Percentiles rank a stretch among this genome's conserved stretches.
These are phyloP conservation scores for Lophotis ruficrista DNA, from an alignment of 2,113 vertebrate genomes.

Conservation along the genomic window DNA sequence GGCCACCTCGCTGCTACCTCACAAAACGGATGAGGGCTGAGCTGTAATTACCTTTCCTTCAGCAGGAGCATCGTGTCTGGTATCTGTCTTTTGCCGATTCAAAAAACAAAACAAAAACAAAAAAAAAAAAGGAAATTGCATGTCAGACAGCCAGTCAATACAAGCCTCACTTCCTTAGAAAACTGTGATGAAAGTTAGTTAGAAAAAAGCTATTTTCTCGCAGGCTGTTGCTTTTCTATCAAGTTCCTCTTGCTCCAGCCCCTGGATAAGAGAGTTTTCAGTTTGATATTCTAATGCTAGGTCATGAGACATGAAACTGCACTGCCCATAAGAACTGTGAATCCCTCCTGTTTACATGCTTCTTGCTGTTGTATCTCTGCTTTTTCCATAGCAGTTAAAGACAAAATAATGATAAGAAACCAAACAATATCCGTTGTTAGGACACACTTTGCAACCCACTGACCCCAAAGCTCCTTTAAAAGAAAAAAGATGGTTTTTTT, in stretches of 20 bases:
- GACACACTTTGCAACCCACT: background rate
- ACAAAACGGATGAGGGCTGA: background rate
- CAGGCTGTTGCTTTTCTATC: background rate
- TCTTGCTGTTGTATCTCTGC: background rate
- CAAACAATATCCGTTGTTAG: background rate
- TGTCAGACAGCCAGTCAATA: background rate
- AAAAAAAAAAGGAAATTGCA: background rate
- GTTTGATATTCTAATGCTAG: background rate
- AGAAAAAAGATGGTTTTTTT: background rate
- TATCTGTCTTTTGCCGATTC: background rate
- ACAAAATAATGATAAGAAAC: background rate
- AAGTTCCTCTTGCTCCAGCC: background rate
- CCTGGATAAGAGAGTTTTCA: background rate
- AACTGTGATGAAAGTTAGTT: background rate
- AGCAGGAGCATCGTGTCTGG: background rate
- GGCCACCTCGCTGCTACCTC: background rate
- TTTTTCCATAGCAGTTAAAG: background rate
- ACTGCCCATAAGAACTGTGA: background rate
- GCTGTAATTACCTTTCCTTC: background rate
- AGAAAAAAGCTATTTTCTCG: background rate
- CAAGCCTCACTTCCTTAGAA: background rate
- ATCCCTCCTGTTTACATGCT: background rate
- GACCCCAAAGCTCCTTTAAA: background rate
- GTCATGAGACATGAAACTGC: background rate
- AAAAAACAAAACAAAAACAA: background rate